Conservation (phyloP, 2,113 vertebrate genomes). For the Chaetodon auriga region DNA sequence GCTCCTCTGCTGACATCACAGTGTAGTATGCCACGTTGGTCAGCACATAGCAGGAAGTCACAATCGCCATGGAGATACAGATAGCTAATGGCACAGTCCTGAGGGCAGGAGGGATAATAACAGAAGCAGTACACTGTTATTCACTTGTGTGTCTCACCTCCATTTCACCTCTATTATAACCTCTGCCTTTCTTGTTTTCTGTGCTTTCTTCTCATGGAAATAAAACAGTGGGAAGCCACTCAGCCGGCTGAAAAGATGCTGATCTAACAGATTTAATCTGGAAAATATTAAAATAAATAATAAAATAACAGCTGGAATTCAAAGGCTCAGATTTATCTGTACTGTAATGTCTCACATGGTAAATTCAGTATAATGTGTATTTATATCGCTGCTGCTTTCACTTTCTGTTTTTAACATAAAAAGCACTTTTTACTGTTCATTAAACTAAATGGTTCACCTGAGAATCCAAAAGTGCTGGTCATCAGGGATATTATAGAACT, state of each 20-base stretch:
- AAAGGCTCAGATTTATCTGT: too few relatives aligned
- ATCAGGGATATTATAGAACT: too few relatives aligned
- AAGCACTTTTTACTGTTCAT: too few relatives aligned
- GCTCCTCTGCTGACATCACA: slow-evolving; percentile 91
- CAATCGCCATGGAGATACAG: slow-evolving; percentile 95
- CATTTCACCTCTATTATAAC: neutral
- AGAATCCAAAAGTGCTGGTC: too few relatives aligned
- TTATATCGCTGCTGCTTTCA: too few relatives aligned
- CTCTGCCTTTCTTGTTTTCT: neutral
- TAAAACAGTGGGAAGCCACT: neutral
- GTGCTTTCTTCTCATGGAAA: neutral
- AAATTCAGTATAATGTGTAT: too few relatives aligned
- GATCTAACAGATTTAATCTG: neutral
- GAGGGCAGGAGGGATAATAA: slow-evolving; percentile 44
- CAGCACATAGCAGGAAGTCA: slow-evolving; percentile 93
- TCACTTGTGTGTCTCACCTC: neutral
- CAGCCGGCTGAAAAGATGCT: neutral
- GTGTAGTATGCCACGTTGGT: slow-evolving; percentile 97
- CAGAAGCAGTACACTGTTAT: neutral
- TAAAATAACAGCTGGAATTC: too few relatives aligned
- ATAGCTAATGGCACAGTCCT: slow-evolving; percentile 96
- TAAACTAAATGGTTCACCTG: too few relatives aligned
- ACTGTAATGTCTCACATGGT: too few relatives aligned
- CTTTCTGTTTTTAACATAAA: too few relatives aligned
- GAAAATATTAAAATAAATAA: too few relatives aligned